Evolutionary conservation across 2,797 vertebrate genomes (phyloP).

Genomic region (Brachyrhaphis roseni): DNA sequence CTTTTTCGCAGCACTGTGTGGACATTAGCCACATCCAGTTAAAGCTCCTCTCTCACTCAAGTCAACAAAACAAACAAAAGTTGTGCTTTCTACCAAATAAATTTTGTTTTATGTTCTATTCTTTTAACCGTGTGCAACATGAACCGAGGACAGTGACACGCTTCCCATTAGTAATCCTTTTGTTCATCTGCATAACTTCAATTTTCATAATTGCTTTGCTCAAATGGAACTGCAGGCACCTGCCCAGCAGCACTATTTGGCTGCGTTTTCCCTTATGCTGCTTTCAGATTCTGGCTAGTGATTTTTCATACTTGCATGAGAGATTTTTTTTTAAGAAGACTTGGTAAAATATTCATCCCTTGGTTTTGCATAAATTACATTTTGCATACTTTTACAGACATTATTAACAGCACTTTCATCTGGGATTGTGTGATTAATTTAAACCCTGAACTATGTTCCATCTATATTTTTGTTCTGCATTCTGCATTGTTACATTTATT

Average conservation of each 20-base stretch:
- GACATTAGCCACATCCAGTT: slow-evolving; percentile 12
- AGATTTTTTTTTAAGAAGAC: slow-evolving; percentile 22
- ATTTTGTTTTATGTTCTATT: slow-evolving; percentile 11
- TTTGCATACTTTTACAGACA: slow-evolving; percentile 62
- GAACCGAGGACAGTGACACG: slow-evolving; percentile 53
- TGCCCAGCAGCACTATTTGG: slow-evolving; percentile 73
- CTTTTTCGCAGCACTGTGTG: neutral
- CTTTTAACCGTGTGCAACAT: slow-evolving; percentile 35
- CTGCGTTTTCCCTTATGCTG: slow-evolving; percentile 50
- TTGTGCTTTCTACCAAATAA: slow-evolving; percentile 18
- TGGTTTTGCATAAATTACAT: slow-evolving; percentile 66
- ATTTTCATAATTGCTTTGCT: slow-evolving; percentile 81
- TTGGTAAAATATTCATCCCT: slow-evolving; percentile 67
- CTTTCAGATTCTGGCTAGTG: slow-evolving; percentile 61
- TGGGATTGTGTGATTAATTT: slow-evolving; percentile 66
- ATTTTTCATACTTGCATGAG: slow-evolving; percentile 58
- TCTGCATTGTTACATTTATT: slow-evolving; percentile 15
- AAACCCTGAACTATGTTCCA: slow-evolving; percentile 26
- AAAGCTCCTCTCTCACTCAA: neutral
- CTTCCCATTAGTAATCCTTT: slow-evolving; percentile 75
- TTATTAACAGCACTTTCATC: slow-evolving; percentile 70
- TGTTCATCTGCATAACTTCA: slow-evolving; percentile 84
- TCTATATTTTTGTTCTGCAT: slow-evolving; percentile 21
- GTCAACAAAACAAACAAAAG: slow-evolving; percentile 12
- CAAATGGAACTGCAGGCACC: slow-evolving; percentile 73